Evolutionary conservation across 2,113 vertebrate genomes (phyloP), one percentile per base, ranked within the genome.

Genomic region (Falcunculus frontatus): DNA sequence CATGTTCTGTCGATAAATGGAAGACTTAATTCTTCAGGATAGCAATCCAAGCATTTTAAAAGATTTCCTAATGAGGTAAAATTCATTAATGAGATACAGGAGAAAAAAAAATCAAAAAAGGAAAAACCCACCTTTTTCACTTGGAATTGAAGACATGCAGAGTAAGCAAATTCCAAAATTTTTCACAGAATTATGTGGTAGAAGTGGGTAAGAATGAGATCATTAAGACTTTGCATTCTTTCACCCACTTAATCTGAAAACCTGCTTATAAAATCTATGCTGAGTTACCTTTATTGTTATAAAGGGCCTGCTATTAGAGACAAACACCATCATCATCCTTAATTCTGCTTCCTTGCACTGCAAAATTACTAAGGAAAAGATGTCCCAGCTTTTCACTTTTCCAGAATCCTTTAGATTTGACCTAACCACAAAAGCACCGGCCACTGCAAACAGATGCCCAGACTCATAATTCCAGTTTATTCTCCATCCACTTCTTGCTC

Each of bases 41-140:
- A 85, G 84, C 77, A 87, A 82, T 42, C 77, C 87, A 91, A 64
- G 81, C 89, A 78, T 82, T 95, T 93, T 89, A 90, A 94, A 93
- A 57, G 53, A 33, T 92, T 93, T 85, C 62, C 67, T 91, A 89
- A 95, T 73, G 63, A 94, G 57, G 46, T 49, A 85, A 95, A 93
- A 95, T 57, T 94, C 49, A 53, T 73, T 82, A 86, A 92, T 81
- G 75, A 90, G 60, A 14, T 27, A 60, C 3, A n/a, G 7, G 0
- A 4, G 8, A 2, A 8, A 21, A 17, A 18, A 10, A 33, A 6
- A 4, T 25, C 10, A 4, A 7, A 25, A 25, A 44, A 39, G 3
- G 3, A 52, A 60, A 47, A 57, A 1, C 0, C 2, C 29, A 57
- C 27, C 29, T 53, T 84, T 85, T 87, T 68, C 27, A 21, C 29